Base-by-base conservation (phyloP, 2,113 vertebrate genomes). In the Colius striatus region DNA sequence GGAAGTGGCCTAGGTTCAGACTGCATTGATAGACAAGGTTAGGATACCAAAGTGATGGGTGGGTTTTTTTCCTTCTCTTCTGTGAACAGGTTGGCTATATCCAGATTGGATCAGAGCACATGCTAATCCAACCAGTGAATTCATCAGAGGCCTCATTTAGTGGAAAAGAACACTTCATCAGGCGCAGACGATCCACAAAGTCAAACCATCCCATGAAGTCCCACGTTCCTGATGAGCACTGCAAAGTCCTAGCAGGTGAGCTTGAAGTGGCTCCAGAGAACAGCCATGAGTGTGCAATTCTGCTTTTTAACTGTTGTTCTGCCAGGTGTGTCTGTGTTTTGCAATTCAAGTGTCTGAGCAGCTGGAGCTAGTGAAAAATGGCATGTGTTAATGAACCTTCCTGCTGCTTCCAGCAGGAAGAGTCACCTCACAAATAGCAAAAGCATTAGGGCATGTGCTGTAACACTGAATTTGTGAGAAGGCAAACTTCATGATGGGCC, bases 111-210 rank as follows among this genome's bases (percentile, higher is more conserved):
- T 97, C 98, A 70, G 98, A 99, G 68, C 98, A 97, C 68, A 93
- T 99, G 94, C 98, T 99, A 48, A 98, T 99, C 77, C 97, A 99
- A 77, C 99, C 99, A 1, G 94, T 99, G 93, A 98, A 97, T 48
- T 84, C 81, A n/a, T 98, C 97, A 1, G 94, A 95, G 50, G 94
- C 91, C 38, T 98, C 98, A 0, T 99, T 99, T 89, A 98, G 98
- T 8, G 98, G 98, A 43, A 97, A 91, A 16, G 97, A 99, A 58
- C 99, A 99, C 92, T 96, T 99, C 63, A 48, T 98, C 94, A 97
- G 98, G 72, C 97, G 95, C 20, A 97, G 94, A 47, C 97, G 98
- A 90, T 97, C 98, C 62, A 29, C 88, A 5, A 53, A 48, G 6
- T 51, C 94, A 16, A 62, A 38, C 68, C 94, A 51, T 4, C 41